phyloP scores from a whole-genome alignment of 2,888 invertebrate genomes.

The Diogma glabrata region DNA sequence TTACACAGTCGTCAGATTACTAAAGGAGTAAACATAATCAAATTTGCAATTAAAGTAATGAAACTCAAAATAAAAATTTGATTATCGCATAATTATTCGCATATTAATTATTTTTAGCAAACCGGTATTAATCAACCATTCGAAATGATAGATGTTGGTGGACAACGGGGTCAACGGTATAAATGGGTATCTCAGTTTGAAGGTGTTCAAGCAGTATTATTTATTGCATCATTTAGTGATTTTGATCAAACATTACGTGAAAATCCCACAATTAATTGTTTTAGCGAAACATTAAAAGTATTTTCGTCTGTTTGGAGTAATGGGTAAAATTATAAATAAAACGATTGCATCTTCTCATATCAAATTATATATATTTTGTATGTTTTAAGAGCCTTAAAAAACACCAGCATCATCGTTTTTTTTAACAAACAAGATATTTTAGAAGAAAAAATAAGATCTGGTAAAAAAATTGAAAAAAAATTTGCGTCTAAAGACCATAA shows the following conservation, averaged over 20 bases:
- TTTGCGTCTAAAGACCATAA: too few relatives aligned
- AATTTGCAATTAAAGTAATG: neutral
- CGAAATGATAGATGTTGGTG: neutral
- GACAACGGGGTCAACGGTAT: constrained; percentile 38
- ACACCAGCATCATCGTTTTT: neutral
- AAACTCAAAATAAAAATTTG: too few relatives aligned
- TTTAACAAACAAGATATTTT: neutral
- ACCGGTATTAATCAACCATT: constrained; percentile 45
- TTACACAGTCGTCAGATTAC: neutral
- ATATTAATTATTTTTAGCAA: constrained; percentile 28
- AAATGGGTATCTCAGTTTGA: constrained; percentile 1
- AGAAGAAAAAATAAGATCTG: neutral
- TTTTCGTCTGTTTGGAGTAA: neutral
- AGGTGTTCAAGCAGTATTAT: neutral
- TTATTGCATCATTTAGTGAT: neutral
- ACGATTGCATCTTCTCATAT: neutral
- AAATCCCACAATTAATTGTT: neutral
- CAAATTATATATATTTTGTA: neutral
- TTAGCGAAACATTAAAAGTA: neutral
- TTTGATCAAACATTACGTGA: constrained; percentile 25
- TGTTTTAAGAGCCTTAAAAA: neutral
- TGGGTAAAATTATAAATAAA: neutral
- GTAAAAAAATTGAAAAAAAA: neutral
- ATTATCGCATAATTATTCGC: too few relatives aligned
- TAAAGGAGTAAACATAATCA: neutral